These are phyloP conservation scores for Setipinna tenuifilis DNA, from an alignment of 2,797 vertebrate species.

Conservation along the genomic window DNA sequence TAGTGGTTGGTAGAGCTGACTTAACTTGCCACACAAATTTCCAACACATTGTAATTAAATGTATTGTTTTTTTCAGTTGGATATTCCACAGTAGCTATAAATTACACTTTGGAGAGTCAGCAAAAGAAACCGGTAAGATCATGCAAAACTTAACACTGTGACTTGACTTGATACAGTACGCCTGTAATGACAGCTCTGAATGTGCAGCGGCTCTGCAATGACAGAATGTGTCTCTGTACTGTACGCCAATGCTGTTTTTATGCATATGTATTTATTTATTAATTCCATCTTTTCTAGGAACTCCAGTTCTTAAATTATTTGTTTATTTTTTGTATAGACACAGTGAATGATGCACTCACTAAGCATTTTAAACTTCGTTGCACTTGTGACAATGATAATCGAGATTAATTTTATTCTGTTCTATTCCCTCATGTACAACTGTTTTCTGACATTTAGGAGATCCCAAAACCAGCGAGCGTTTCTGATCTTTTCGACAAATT, in stretches of 20 bases:
- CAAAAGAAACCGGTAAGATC: slow-evolving; percentile 69
- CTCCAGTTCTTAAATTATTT: too few relatives aligned
- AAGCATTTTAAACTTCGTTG: too few relatives aligned
- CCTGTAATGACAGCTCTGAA: too few relatives aligned
- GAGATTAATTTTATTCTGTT: too few relatives aligned
- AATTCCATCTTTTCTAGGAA: too few relatives aligned
- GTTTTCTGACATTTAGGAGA: slow-evolving; percentile 58
- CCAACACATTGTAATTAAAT: background rate
- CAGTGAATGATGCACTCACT: too few relatives aligned
- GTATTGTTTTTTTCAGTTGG: slow-evolving; percentile 68
- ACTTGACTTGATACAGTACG: too few relatives aligned
- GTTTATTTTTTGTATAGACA: too few relatives aligned
- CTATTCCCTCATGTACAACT: background rate
- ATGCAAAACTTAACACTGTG: background rate
- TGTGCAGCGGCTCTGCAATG: too few relatives aligned
- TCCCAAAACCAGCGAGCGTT: slow-evolving; percentile 64
- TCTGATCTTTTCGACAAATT: slow-evolving; percentile 66
- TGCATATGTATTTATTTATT: background rate
- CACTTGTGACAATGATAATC: background rate
- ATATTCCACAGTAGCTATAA: slow-evolving; percentile 76
- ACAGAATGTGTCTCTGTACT: too few relatives aligned
- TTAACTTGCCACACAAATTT: too few relatives aligned
- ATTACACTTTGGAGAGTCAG: slow-evolving; percentile 69
- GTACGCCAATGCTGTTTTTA: background rate
- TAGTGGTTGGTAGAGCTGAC: too few relatives aligned